Evolutionary conservation across 1,140 invertebrate genomes (phyloP).

Genomic region (Pemphigus obesinymphae): DNA sequence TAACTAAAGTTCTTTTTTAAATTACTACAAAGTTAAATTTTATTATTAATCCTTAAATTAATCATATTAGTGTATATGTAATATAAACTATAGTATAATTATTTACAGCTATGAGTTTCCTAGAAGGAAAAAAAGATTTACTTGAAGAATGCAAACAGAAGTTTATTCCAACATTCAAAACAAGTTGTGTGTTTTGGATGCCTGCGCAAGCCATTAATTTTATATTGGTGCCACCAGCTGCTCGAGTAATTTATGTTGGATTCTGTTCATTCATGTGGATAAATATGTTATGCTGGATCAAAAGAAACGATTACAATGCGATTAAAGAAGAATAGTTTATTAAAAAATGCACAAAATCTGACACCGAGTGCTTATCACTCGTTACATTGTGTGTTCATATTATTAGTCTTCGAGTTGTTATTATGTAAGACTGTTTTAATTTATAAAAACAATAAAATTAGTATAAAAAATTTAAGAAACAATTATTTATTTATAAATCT

Average conservation of each 20-base stretch:
- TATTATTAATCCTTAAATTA: neutral
- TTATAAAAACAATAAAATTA: neutral
- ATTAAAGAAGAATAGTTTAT: slow-evolving; percentile 9
- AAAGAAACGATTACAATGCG: slow-evolving; percentile 47
- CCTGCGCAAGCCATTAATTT: slow-evolving; percentile 56
- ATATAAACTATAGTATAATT: neutral
- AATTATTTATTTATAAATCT: neutral
- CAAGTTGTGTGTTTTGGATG: slow-evolving; percentile 54
- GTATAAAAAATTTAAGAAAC: neutral
- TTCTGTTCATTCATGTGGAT: slow-evolving; percentile 55
- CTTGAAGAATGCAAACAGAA: slow-evolving; percentile 46
- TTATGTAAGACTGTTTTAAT: neutral
- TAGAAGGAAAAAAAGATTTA: slow-evolving; percentile 47
- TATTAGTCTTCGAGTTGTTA: neutral
- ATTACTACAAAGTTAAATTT: neutral
- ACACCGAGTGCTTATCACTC: neutral
- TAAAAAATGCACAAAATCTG: neutral
- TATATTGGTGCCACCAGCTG: slow-evolving; percentile 52
- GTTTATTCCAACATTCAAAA: slow-evolving; percentile 49
- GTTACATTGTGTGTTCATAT: neutral
- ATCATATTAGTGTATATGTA: too few relatives aligned
- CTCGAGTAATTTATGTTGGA: slow-evolving; percentile 55
- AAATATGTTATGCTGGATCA: slow-evolving; percentile 56
- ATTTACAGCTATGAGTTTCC: slow-evolving; percentile 47
- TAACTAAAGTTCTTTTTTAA: too few relatives aligned